Conservation (phyloP, 2,888 invertebrate genomes). For the Brassicogethes aeneus region DNA sequence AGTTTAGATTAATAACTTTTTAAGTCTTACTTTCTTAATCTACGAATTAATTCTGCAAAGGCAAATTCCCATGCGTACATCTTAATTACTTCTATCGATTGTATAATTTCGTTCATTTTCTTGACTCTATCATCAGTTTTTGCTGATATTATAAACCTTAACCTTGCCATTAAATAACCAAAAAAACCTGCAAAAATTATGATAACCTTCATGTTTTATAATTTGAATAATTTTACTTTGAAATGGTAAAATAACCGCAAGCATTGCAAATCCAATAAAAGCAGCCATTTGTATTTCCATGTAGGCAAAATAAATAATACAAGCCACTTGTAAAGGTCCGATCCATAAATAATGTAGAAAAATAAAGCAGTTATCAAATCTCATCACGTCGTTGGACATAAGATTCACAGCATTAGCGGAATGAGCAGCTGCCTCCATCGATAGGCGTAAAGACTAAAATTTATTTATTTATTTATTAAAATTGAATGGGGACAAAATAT, state of each 20-base stretch:
- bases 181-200: conserved; percentile 38
- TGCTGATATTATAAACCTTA: conserved; percentile 55
- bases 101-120: conserved; percentile 81
- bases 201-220: neutral
- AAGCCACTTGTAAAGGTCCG: conserved; percentile 55
- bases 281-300: conserved; percentile 40
- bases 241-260: conserved; percentile 52
- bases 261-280: conserved; percentile 42
- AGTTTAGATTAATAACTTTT: too few relatives aligned
- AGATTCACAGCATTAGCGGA: conserved; percentile 55
- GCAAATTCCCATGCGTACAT: conserved; percentile 93
- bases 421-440: conserved; percentile 60
- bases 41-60: conserved; percentile 54
- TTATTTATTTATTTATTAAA: conserved; percentile 5
- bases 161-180: conserved; percentile 43
- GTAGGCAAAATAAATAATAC: conserved; percentile 50
- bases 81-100: conserved; percentile 84
- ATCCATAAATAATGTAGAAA: conserved; percentile 67
- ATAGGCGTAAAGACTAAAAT: conserved; percentile 58
- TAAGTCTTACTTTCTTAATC: conserved; percentile 51
- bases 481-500: too few relatives aligned
- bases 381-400: conserved; percentile 67
- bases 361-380: conserved; percentile 60
- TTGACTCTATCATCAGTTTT: conserved; percentile 77
- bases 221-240: conserved; percentile 39